Evolutionary conservation across 1,140 invertebrate genomes (phyloP).

Genomic region (Stegodyphus dumicola): DNA sequence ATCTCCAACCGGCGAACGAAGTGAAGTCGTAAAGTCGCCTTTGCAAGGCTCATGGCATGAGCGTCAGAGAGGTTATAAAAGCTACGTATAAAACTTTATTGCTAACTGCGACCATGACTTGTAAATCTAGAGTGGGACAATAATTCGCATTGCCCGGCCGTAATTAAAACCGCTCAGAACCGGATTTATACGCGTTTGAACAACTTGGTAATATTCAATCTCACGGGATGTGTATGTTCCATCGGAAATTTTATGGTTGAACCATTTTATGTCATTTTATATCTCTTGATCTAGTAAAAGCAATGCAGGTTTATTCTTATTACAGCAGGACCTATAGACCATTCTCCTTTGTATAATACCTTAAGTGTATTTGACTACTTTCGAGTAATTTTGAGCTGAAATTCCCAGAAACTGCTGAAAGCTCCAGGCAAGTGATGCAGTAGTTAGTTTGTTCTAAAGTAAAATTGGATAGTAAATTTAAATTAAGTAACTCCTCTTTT

Average conservation of each 20-base stretch:
- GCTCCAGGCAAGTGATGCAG: too few relatives aligned
- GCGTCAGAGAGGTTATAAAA: constrained; percentile 8
- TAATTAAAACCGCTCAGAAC: constrained; percentile 30
- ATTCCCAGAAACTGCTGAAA: too few relatives aligned
- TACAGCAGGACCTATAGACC: too few relatives aligned
- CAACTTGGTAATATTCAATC: constrained; percentile 43
- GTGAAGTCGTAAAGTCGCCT: constrained; percentile 20
- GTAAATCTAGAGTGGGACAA: constrained; percentile 36
- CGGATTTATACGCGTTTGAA: constrained; percentile 21
- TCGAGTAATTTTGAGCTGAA: too few relatives aligned
- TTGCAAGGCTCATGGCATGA: not conserved
- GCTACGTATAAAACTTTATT: constrained; percentile 47
- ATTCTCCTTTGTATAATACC: too few relatives aligned
- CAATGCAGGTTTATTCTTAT: too few relatives aligned
- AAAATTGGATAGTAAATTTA: too few relatives aligned
- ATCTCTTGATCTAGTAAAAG: not conserved
- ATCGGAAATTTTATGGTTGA: not conserved
- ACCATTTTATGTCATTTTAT: not conserved
- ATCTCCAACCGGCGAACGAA: constrained; percentile 2
- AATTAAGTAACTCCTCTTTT: too few relatives aligned
- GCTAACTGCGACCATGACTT: constrained; percentile 29
- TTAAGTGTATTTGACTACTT: too few relatives aligned
- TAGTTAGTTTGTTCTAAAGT: too few relatives aligned
- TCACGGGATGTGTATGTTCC: not conserved
- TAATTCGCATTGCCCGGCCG: constrained; percentile 30